These are phyloP conservation scores for Pygoscelis adeliae DNA, from an alignment of 2,113 vertebrate species.

Conservation along the genomic window DNA sequence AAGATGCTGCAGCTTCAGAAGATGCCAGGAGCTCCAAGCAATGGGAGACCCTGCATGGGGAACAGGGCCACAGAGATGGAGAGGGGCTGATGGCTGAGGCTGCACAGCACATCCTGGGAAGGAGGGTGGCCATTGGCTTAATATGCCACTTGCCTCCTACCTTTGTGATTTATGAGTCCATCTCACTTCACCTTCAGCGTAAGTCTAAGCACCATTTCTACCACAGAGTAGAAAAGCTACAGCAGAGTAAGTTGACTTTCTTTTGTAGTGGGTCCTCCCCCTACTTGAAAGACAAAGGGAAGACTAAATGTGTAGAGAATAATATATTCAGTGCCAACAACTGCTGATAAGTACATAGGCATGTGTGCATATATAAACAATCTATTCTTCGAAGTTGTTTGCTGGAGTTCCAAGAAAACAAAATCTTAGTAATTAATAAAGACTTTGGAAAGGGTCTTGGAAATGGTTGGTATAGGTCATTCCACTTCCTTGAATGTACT, in stretches of 20 bases:
- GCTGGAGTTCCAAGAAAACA: background rate
- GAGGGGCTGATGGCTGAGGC: background rate
- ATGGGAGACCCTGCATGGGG: background rate
- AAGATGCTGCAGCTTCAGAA: background rate
- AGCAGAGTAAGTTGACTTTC: background rate
- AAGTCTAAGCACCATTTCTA: background rate
- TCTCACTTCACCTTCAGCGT: fast-evolving
- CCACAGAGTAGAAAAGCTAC: background rate
- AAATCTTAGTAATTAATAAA: background rate
- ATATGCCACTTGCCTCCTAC: fast-evolving
- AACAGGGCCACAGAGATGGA: background rate
- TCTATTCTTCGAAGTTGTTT: fast-evolving
- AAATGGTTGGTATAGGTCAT: background rate
- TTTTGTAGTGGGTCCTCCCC: background rate
- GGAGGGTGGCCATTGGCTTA: no score
- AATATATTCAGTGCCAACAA: background rate
- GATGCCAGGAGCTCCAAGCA: background rate
- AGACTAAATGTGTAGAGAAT: background rate
- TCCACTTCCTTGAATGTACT: background rate
- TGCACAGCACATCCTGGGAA: background rate
- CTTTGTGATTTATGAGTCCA: background rate
- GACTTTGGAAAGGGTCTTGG: background rate
- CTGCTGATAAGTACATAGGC: background rate
- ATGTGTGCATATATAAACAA: background rate
- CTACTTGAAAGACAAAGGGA: background rate